A percentile compares a stretch with the other conserved stretches of the same genome.
Evolutionary conservation across 2,888 invertebrate species (phyloP).

Genomic region (Eristalis pertinax): DNA sequence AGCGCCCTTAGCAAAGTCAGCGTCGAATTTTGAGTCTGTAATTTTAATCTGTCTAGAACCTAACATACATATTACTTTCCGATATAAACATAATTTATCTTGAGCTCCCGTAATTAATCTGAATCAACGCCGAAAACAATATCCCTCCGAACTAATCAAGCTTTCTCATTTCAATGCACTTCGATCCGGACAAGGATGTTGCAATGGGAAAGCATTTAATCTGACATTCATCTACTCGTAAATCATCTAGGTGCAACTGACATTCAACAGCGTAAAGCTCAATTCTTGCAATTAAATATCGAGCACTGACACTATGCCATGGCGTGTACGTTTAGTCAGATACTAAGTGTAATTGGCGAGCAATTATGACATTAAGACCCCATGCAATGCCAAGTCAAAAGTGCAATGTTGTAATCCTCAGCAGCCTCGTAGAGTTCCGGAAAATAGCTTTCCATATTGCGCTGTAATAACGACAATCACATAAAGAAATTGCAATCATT

Average conservation of each 20-base stretch:
- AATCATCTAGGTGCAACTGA: background rate
- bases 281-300: background rate
- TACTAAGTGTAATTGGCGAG: background rate
- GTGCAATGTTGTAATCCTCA: constrained; percentile 6
- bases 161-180: too few species aligned
- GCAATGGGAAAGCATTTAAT: background rate
- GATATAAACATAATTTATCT: too few species aligned
- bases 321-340: background rate
- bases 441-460: constrained; percentile 32
- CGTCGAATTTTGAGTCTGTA: too few species aligned
- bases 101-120: too few species aligned
- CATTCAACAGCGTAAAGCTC: background rate
- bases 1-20: too few species aligned
- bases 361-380: constrained; percentile 3
- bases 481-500: constrained; percentile 14
- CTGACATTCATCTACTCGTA: background rate
- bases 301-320: background rate
- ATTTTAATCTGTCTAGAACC: too few species aligned
- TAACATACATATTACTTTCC: too few species aligned
- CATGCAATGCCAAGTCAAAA: background rate
- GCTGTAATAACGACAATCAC: constrained; percentile 17
- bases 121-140: too few species aligned
- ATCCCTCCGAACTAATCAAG: too few species aligned
- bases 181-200: background rate
- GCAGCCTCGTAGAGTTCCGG: constrained; percentile 13